phyloP scores from a whole-genome alignment of 2,888 invertebrate genomes.

The Catocala sponsa region DNA sequence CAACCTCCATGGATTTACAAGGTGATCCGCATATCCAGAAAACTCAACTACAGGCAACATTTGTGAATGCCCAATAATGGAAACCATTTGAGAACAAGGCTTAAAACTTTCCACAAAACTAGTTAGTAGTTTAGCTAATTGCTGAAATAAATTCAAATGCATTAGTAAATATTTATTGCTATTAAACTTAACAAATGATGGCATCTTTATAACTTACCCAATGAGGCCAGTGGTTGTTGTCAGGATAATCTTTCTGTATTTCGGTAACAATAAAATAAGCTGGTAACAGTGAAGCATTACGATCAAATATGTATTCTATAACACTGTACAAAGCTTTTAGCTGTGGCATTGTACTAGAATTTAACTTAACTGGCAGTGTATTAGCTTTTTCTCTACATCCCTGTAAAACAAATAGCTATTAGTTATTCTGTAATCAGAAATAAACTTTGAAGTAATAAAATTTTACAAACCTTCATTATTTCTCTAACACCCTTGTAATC shows the following conservation, averaged over 20 bases:
- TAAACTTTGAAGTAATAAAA: constrained; percentile 1
- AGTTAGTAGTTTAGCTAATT: constrained; percentile 94
- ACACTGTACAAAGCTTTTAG: constrained; percentile 94
- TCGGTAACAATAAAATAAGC: constrained; percentile 98
- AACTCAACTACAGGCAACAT: constrained; percentile 98
- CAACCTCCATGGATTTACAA: constrained; percentile 97
- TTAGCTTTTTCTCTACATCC: constrained; percentile 96
- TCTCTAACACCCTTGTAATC: constrained; percentile 98
- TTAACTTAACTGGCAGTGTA: constrained; percentile 92
- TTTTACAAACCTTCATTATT: constrained; percentile 93
- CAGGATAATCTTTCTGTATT: constrained; percentile 95
- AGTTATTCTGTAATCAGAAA: constrained; percentile 15
- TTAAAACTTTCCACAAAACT: constrained; percentile 97
- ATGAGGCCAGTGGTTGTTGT: constrained; percentile 95
- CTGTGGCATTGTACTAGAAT: constrained; percentile 94
- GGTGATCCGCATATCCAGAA: constrained; percentile 95
- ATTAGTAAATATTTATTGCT: constrained; percentile 1
- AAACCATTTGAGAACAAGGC: constrained; percentile 98
- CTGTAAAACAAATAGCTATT: constrained; percentile 70
- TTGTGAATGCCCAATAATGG: constrained; percentile 95
- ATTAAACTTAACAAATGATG: no score
- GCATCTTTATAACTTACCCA: constrained; percentile 90
- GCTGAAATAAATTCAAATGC: constrained; percentile 84
- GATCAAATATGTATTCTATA: constrained; percentile 96
- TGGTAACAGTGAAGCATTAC: constrained; percentile 96